phyloP scores from a whole-genome alignment of 2,797 vertebrate genomes.

The Margarornis squamiger region DNA sequence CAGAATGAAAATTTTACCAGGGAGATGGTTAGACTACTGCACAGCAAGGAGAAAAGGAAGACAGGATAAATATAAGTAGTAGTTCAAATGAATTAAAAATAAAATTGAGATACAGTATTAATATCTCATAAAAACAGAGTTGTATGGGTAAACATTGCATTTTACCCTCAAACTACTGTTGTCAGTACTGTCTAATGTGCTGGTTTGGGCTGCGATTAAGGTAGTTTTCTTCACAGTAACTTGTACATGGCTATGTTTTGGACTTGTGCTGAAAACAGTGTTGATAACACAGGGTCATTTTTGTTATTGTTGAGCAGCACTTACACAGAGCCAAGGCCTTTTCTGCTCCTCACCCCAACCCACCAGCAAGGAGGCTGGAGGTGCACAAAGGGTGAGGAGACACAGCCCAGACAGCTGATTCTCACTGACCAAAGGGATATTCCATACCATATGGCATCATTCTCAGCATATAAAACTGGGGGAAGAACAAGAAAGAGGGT shows the following conservation, averaged over 20 bases:
- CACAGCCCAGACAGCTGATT: background rate
- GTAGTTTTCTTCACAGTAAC: background rate
- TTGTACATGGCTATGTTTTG: background rate
- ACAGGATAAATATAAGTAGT: background rate
- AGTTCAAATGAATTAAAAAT: background rate
- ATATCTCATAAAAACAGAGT: background rate
- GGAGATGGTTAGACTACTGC: background rate
- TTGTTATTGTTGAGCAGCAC: fast-evolving
- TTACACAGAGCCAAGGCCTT: background rate
- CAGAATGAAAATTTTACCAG: background rate
- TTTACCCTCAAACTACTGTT: background rate
- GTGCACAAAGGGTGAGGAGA: background rate
- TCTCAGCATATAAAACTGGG: background rate
- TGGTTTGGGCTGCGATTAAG: background rate
- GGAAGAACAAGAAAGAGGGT: background rate
- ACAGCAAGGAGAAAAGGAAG: background rate
- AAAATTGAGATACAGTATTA: background rate
- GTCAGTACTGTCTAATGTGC: background rate
- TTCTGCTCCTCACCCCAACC: background rate
- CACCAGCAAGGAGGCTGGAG: fast-evolving
- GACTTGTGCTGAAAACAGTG: background rate
- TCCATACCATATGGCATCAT: background rate
- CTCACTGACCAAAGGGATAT: background rate
- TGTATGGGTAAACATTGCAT: background rate
- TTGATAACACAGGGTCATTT: background rate